Evolutionary conservation across 2,113 vertebrate species (phyloP).

Genomic region (Myiopsitta monachus): DNA sequence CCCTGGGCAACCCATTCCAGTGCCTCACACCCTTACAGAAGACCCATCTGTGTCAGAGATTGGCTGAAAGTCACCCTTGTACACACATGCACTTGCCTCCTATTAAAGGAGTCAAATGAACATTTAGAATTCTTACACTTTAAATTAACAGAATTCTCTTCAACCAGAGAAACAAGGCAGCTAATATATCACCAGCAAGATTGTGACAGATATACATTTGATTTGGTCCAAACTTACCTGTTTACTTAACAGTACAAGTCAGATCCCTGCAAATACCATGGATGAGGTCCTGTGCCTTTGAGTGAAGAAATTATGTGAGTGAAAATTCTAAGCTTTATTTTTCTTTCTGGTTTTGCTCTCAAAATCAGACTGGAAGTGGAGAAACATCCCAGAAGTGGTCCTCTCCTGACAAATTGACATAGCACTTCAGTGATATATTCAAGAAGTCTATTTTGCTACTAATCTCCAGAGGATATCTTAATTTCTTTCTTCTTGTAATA

Average conservation of each 20-base stretch:
- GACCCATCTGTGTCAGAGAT: fast-evolving
- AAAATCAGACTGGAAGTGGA: background rate
- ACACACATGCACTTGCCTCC: fast-evolving
- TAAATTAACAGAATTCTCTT: background rate
- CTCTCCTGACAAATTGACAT: background rate
- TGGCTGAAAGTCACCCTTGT: background rate
- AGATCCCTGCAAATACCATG: background rate
- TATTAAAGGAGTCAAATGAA: background rate
- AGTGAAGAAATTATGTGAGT: background rate
- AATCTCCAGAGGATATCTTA: background rate
- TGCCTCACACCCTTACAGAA: background rate
- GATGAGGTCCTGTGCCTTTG: background rate
- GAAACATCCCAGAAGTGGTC: background rate
- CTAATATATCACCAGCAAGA: background rate
- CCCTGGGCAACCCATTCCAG: no score
- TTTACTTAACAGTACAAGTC: background rate
- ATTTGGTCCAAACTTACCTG: background rate
- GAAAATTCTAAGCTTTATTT: background rate
- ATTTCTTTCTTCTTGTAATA: background rate
- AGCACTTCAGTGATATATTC: background rate
- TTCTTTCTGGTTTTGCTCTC: background rate
- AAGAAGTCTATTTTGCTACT: background rate
- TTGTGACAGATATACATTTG: background rate
- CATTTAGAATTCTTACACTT: background rate
- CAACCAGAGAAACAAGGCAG: background rate